A percentile compares a stretch with the other conserved stretches of the same genome.
phyloP scores from a whole-genome alignment of 2,888 invertebrate genomes.

The Drosophila antonietae region DNA sequence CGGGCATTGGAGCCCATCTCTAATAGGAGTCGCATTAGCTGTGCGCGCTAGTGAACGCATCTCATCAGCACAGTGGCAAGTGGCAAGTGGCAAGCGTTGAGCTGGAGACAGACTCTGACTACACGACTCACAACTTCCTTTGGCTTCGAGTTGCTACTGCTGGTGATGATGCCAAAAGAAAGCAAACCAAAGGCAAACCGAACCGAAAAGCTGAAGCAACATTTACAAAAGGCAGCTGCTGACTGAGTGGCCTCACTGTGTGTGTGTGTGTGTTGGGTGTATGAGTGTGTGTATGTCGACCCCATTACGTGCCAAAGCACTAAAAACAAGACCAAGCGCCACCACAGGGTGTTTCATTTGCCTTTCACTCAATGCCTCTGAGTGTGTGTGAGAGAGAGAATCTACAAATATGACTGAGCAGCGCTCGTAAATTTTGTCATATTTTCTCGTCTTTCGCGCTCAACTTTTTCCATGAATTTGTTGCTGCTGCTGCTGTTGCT shows the following conservation, averaged over 20 bases:
- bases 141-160: conserved; percentile 1
- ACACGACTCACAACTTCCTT: conserved; percentile 2
- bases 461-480: conserved; percentile 54
- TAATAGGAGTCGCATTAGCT: conserved; percentile 41
- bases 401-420: conserved; percentile 62
- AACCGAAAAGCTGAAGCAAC: conserved; percentile 27
- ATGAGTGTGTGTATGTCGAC: conserved; percentile 52
- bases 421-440: conserved; percentile 77
- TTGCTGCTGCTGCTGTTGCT: conserved; percentile 4
- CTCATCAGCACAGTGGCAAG: conserved; percentile 63
- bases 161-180: conserved; percentile 31
- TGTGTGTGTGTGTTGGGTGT: conserved; percentile 24
- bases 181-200: conserved; percentile 41
- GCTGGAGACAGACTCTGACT: conserved; percentile 29
- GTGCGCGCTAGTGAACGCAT: conserved; percentile 32
- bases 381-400: conserved; percentile 13
- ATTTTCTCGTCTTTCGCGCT: conserved; percentile 69
- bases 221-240: conserved; percentile 56
- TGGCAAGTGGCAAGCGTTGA: conserved; percentile 59
- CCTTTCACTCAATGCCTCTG: background rate
- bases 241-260: conserved; percentile 46
- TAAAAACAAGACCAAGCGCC: conserved; percentile 72
- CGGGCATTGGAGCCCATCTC: conserved; percentile 20
- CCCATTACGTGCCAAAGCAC: conserved; percentile 79
- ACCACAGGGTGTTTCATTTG: conserved; percentile 54